Evolutionary conservation across 2,797 vertebrate species (phyloP).

Genomic region (Ispidina lecontei): DNA sequence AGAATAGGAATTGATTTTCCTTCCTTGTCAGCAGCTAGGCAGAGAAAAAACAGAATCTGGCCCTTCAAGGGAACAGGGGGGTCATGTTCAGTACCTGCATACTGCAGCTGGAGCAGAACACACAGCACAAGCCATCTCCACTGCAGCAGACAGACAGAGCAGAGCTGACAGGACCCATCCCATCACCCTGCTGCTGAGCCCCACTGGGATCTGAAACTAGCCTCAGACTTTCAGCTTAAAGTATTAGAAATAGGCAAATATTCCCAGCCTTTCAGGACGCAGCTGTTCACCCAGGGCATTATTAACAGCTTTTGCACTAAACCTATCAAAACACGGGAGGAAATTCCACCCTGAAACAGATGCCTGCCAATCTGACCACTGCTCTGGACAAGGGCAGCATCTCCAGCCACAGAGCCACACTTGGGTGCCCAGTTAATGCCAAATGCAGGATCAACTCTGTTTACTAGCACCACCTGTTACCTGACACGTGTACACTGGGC

Average conservation of each 20-base stretch:
- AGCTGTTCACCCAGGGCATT: neutral
- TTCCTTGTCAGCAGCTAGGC: neutral
- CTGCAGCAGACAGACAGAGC: accelerated
- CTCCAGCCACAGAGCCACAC: neutral
- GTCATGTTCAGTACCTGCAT: accelerated
- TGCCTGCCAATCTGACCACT: accelerated
- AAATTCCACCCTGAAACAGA: neutral
- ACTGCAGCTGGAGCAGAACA: accelerated
- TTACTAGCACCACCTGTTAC: neutral
- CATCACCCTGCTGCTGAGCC: neutral
- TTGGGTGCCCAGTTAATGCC: neutral
- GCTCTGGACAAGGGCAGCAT: neutral
- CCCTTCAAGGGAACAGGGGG: neutral
- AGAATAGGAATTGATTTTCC: neutral
- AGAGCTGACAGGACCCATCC: accelerated
- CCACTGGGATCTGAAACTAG: neutral
- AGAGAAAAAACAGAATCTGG: neutral
- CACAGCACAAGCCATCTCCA: accelerated
- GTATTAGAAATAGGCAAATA: neutral
- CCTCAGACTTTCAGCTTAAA: neutral
- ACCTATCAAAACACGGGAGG: neutral
- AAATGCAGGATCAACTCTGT: neutral
- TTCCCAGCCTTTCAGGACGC: neutral
- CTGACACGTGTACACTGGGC: no score
- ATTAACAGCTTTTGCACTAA: neutral